Evolutionary conservation across 2,113 vertebrate genomes (phyloP).

Genomic region (Grammatotria lemairii): DNA sequence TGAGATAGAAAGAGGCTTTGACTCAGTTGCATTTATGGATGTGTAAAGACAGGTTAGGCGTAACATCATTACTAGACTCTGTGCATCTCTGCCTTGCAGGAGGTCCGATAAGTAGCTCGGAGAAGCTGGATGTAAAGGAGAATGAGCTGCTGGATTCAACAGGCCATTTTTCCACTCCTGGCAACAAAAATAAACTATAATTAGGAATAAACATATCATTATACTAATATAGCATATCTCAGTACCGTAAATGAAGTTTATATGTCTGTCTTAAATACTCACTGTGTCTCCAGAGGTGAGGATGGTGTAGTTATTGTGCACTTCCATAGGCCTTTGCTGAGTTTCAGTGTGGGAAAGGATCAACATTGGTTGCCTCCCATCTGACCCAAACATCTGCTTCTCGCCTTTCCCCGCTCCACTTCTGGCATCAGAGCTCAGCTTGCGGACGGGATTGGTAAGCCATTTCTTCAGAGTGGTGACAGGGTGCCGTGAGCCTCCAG

Average conservation of each 20-base stretch:
- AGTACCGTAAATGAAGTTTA: not conserved
- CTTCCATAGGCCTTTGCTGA: slow-evolving; percentile 44
- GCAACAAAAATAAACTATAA: not conserved
- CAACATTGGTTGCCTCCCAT: slow-evolving; percentile 21
- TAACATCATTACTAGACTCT: slow-evolving; percentile 25
- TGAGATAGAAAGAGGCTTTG: not conserved
- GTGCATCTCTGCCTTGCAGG: slow-evolving; percentile 20
- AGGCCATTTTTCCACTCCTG: slow-evolving; percentile 37
- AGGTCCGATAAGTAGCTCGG: slow-evolving; percentile 25
- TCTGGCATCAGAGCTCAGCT: slow-evolving; percentile 59
- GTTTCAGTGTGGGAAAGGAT: slow-evolving; percentile 32
- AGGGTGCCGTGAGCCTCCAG: slow-evolving; percentile 64
- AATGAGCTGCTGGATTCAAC: not conserved
- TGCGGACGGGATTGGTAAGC: slow-evolving; percentile 75
- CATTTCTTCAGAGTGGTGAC: slow-evolving; percentile 77
- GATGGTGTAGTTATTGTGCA: slow-evolving; percentile 8
- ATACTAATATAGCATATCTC: not conserved
- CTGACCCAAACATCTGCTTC: slow-evolving; percentile 53
- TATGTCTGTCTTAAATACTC: not conserved
- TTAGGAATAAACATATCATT: not conserved
- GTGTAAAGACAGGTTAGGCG: not conserved
- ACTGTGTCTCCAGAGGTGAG: slow-evolving; percentile 51
- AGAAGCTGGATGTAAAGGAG: not conserved
- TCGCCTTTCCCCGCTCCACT: slow-evolving; percentile 50
- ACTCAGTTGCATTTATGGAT: not conserved